Conservation (phyloP, 2,797 vertebrate species). For the Pseudochirops corinnae region DNA sequence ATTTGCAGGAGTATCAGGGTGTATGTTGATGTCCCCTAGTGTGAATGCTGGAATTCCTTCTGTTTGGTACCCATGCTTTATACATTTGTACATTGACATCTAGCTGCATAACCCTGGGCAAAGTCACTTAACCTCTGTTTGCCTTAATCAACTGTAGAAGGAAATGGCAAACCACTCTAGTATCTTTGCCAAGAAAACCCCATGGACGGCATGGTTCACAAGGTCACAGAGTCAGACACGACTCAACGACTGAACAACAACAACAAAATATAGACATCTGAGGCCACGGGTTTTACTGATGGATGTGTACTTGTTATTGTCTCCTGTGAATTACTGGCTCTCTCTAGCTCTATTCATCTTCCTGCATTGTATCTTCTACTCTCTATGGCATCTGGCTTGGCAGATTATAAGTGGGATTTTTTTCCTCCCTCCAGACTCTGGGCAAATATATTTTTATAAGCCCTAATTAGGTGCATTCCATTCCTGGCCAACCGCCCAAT, state of each 20-base stretch:
- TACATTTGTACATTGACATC: neutral
- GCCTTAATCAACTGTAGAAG: neutral
- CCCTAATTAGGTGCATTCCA: neutral
- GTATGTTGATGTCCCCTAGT: neutral
- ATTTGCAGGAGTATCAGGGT: neutral
- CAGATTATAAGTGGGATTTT: conserved; percentile 1
- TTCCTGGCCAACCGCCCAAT: neutral
- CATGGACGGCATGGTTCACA: neutral
- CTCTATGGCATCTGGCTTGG: conserved; percentile 2
- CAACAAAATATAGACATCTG: neutral
- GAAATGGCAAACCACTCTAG: neutral
- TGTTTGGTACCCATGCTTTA: neutral
- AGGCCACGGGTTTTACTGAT: neutral
- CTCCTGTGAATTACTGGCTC: neutral
- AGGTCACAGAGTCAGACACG: neutral
- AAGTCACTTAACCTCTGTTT: neutral
- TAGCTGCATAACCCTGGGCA: neutral
- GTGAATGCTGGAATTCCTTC: neutral
- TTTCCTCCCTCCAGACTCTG: neutral
- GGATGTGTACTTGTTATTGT: neutral
- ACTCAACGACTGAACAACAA: neutral
- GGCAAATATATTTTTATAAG: conserved; percentile 12
- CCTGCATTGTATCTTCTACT: neutral
- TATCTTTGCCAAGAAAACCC: neutral
- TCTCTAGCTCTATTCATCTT: neutral